These are phyloP conservation scores for Parapristionchus giblindavisi DNA, from an alignment of 2,888 invertebrate species.

Conservation along the genomic window DNA sequence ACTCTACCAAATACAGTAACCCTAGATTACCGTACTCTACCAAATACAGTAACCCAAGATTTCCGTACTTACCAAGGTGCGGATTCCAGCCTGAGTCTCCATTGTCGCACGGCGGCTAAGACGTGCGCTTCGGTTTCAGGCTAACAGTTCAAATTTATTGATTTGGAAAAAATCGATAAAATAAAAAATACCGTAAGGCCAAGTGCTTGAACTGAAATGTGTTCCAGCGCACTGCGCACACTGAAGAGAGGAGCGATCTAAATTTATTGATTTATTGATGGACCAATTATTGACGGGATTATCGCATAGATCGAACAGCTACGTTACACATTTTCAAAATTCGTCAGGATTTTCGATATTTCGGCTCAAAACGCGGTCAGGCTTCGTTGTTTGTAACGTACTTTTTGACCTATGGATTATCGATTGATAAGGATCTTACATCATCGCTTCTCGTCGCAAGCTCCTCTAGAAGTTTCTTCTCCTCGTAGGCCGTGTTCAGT, in stretches of 20 bases:
- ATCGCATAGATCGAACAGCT: too few relatives aligned
- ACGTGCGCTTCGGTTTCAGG: constrained; percentile 12
- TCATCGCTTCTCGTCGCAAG: constrained; percentile 9
- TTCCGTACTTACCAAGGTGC: constrained; percentile 8
- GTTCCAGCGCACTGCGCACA: neutral
- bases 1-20: neutral
- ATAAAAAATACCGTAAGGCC: neutral
- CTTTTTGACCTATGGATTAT: too few relatives aligned
- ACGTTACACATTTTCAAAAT: neutral
- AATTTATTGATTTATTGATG: neutral
- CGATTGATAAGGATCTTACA: neutral
- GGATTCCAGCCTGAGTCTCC: neutral
- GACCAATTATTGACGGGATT: neutral
- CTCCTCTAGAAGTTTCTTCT: neutral
- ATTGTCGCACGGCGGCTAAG: neutral
- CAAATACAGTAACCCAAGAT: neutral
- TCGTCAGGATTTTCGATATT: too few relatives aligned
- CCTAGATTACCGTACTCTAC: neutral
- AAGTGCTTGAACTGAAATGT: neutral
- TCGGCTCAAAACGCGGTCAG: too few relatives aligned
- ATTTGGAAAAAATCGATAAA: neutral
- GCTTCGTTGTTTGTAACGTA: too few relatives aligned
- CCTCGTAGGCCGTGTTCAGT: constrained; percentile 4
- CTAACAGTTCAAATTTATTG: too few relatives aligned
- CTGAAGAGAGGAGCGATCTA: constrained; percentile 8